Evolutionary conservation across 1,140 invertebrate genomes (phyloP), one percentile per base, ranked within the genome.

Genomic region (Apis dorsata): DNA sequence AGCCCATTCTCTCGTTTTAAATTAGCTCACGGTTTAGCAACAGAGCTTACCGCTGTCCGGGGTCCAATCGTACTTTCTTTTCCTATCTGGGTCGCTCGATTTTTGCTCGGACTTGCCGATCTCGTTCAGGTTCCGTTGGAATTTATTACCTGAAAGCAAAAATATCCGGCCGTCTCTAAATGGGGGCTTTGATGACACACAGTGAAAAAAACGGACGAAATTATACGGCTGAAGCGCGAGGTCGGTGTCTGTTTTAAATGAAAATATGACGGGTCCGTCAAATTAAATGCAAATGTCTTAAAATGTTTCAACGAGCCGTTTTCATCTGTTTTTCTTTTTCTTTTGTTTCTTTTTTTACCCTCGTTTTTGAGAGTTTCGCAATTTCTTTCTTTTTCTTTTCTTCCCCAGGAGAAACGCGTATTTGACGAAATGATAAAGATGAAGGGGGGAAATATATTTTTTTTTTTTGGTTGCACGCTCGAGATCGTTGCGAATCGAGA

Each of bases 91-190:
- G 34, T 92, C 90, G 63, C 85, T 90, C 13, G 95, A 96, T 92
- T 96, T 96, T 90, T 96, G 96, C 91, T 96, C 95, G 59, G 95
- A 96, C 92, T 96, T 96, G 86, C 95, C 96, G 85, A 96, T 95
- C 91, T 96, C 96, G 90, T 96, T 96, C 83, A 96, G 92, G 90
- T 96, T 96, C 60, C 95, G 96, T 91, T 95, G 95, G 89, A 95
- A 95, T 88, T 96, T 96, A 74, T 94, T 95, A 91, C 95, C 96
- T 96, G 93, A 66, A 91, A 93, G 51, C 49, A 85, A 63, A 49
- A 85, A 75, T 17, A 71, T 44, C 75, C 60, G 65, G 9, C 34
- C n/a, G 34, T 44, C 55, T 66, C 55, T 59, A 59, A 57, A 74
- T 80, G 11, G 51, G 5, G 17, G 21, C 63, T 76, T 57, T 53